Percentiles rank a stretch among this genome's conserved stretches.
Evolutionary conservation across 2,113 vertebrate species (phyloP).

Genomic region (Zapornia atra): DNA sequence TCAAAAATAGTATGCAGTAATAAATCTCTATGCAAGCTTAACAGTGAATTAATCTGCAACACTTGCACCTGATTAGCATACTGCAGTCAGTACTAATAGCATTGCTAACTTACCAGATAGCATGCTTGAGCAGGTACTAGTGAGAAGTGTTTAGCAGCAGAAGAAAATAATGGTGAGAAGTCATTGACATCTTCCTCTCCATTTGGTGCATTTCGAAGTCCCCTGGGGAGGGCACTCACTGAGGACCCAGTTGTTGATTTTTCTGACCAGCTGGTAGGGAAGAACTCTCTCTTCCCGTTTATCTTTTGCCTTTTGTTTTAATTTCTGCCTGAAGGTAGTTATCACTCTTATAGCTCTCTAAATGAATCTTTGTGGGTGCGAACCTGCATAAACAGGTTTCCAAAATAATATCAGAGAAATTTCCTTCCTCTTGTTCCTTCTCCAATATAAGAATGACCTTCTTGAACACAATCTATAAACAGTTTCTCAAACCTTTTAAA

Average conservation of each 20-base stretch:
- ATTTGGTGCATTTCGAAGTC: not conserved
- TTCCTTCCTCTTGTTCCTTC: not conserved
- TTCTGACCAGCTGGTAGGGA: not conserved
- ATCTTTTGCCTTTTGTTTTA: accelerated
- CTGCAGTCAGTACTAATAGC: not conserved
- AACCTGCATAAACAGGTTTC: not conserved
- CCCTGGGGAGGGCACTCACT: not conserved
- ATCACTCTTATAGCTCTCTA: not conserved
- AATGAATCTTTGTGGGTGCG: not conserved
- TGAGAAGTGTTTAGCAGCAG: not conserved
- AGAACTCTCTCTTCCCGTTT: not conserved
- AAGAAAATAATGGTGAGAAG: not conserved
- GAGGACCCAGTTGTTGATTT: not conserved
- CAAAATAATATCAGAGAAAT: not conserved
- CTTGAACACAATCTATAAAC: not conserved
- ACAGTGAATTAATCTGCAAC: not conserved
- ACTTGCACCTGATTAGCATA: not conserved
- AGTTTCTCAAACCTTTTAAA: not conserved
- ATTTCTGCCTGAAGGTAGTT: not conserved
- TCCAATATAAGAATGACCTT: not conserved
- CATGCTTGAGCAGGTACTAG: not conserved
- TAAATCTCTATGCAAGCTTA: not conserved
- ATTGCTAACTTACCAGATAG: not conserved
- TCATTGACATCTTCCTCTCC: not conserved
- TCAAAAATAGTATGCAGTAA: not conserved